Percentiles rank a stretch among this genome's conserved stretches.
These are phyloP conservation scores for Taurulus bubalis DNA, from an alignment of 2,113 vertebrate genomes.

Conservation along the genomic window DNA sequence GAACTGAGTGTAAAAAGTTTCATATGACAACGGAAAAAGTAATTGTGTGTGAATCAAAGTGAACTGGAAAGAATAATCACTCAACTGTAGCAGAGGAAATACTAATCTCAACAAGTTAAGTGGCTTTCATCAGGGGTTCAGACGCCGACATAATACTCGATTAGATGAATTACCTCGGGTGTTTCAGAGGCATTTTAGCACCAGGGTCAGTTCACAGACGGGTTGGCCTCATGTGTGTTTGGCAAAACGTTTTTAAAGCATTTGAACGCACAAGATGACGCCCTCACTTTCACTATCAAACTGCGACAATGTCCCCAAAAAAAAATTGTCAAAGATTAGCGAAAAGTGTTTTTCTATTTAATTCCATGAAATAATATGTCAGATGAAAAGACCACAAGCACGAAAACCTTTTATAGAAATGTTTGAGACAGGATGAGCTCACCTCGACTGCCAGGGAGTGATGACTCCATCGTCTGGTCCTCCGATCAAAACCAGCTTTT, in stretches of 20 bases:
- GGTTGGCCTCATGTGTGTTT: neutral
- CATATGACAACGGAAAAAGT: neutral
- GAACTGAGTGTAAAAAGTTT: neutral
- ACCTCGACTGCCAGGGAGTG: slow-evolving; percentile 94
- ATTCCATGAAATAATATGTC: neutral
- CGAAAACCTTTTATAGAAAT: neutral
- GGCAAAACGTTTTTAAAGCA: neutral
- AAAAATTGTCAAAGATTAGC: neutral
- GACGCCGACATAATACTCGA: neutral
- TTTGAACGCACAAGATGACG: neutral
- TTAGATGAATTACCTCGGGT: neutral
- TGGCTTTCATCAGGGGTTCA: neutral
- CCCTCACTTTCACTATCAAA: neutral
- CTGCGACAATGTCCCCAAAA: neutral
- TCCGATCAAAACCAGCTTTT: slow-evolving; percentile 88
- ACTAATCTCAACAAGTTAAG: neutral
- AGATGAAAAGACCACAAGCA: neutral
- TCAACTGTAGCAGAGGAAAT: neutral
- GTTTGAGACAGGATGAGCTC: neutral
- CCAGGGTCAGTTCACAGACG: neutral
- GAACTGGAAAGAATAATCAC: neutral
- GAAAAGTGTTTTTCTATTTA: neutral
- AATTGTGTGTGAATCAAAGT: neutral
- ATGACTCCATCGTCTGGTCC: slow-evolving; percentile 93
- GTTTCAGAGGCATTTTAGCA: neutral